Conservation (phyloP, 2,797 vertebrate genomes). For the Lepilemur ruficaudatus region DNA sequence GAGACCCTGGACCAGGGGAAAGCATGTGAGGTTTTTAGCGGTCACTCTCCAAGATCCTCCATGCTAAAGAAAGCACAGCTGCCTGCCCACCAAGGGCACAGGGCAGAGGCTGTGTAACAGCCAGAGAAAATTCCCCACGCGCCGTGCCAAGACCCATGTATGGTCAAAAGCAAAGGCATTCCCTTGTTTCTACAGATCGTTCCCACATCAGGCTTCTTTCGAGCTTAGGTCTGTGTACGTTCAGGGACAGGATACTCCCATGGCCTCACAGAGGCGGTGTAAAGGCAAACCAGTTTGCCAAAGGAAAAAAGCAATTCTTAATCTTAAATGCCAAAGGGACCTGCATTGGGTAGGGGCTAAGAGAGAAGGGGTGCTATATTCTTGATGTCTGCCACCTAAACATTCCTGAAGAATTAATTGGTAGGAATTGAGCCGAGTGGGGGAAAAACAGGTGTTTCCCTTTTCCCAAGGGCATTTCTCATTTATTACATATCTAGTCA, state of each 20-base stretch:
- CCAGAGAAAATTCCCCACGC: conserved; percentile 75
- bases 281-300: conserved; percentile 39
- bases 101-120: conserved; percentile 69
- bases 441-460: conserved; percentile 57
- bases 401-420: conserved; percentile 75
- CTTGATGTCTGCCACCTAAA: conserved; percentile 53
- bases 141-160: conserved; percentile 82
- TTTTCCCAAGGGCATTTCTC: conserved; percentile 63
- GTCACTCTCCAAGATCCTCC: conserved; percentile 52
- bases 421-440: conserved; percentile 54
- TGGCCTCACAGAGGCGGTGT: neutral
- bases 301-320: neutral
- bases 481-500: conserved; percentile 68
- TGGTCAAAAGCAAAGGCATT: conserved; percentile 82
- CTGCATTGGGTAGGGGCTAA: neutral
- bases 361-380: neutral
- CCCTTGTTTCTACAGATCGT: conserved; percentile 64
- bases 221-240: conserved; percentile 59
- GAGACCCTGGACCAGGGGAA: neutral
- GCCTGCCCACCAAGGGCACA: conserved; percentile 64
- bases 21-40: neutral
- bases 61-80: conserved; percentile 66
- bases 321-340: conserved; percentile 53
- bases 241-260: conserved; percentile 55
- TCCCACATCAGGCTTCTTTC: conserved; percentile 78